These are phyloP conservation scores for Sus scrofa DNA, from an alignment of 2,113 vertebrate genomes.

Conservation along the genomic window DNA sequence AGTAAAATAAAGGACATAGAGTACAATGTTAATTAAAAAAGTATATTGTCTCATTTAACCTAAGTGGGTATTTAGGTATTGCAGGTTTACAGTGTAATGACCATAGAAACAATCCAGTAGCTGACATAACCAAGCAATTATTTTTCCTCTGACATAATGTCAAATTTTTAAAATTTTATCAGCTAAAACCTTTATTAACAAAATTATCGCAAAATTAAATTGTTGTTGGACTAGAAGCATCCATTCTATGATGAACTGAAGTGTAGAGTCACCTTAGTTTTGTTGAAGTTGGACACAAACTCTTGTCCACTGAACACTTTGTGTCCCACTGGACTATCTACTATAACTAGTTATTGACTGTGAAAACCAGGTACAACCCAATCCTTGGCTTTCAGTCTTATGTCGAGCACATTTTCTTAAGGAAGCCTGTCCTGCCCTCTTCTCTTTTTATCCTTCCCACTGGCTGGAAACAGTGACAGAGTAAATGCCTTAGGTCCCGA, in stretches of 20 bases:
- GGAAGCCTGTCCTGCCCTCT: background rate
- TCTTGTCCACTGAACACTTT: background rate
- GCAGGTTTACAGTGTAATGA: background rate
- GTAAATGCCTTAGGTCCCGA: slow-evolving; percentile 1
- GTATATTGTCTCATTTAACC: background rate
- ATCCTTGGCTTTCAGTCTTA: background rate
- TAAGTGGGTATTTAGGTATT: background rate
- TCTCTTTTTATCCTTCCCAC: background rate
- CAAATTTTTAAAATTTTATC: background rate
- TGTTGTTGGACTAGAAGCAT: background rate
- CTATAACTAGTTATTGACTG: background rate
- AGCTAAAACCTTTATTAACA: background rate
- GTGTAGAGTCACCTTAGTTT: background rate
- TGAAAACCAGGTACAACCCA: background rate
- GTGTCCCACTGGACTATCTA: background rate
- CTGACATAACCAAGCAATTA: background rate
- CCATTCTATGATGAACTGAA: background rate
- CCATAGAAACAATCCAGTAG: background rate
- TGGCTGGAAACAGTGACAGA: background rate
- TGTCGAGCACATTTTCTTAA: slow-evolving; percentile 36
- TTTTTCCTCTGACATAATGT: background rate
- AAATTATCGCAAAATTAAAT: background rate
- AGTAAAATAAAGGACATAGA: background rate
- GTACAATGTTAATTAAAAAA: background rate
- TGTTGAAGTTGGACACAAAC: background rate